Evolutionary conservation across 2,797 vertebrate genomes (phyloP), one percentile per base, ranked within the genome.

Genomic region (Danio albolineatus): DNA sequence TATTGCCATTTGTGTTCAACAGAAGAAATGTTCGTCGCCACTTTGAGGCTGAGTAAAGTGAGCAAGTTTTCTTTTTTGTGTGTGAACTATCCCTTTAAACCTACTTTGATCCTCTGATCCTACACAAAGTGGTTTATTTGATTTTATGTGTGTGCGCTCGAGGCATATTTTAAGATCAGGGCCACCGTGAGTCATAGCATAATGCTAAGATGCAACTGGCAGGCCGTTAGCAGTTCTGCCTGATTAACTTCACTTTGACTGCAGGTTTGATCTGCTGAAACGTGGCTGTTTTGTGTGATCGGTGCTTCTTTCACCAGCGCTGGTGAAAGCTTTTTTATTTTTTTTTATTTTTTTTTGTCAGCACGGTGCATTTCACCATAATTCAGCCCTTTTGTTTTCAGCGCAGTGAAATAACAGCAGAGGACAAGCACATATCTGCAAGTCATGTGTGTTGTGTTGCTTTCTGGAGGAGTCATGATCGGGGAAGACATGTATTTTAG

Each of bases 361-460:
- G 6, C 10, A 7, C 41, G 12, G 16, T 38, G 48, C 16, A 69
- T 49, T 70, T 73, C 46, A 61, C 60, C 28, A 48, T 36, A 44
- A 56, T 71, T 38, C 60, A 72, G 49, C 60, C 28, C 16, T 53
- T 67, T 82, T 61, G 70, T 62, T 12, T 80, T 28, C 46, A 67
- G 17, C 48, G 14, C 70, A 7, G 59, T 76, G 60, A 48, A 43
- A 74, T 75, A 66, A 86, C 72, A 75, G 70, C 67, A 54, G 73
- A 56, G 66, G 76, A 71, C 74, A 75, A 21, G 59, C 54, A 70
- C 54, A 83, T 79, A 76, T 21, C 28, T 82, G 78, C 41, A 73
- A 53, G 46, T 65, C 70, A 19, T 75, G 66, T 82, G 81, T 83
- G 79, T 49, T 70, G 56, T 21, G 28, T 19, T 72, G 14, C 49